Conservation (phyloP, 2,888 invertebrate species). For the Tenthredo distinguenda region DNA sequence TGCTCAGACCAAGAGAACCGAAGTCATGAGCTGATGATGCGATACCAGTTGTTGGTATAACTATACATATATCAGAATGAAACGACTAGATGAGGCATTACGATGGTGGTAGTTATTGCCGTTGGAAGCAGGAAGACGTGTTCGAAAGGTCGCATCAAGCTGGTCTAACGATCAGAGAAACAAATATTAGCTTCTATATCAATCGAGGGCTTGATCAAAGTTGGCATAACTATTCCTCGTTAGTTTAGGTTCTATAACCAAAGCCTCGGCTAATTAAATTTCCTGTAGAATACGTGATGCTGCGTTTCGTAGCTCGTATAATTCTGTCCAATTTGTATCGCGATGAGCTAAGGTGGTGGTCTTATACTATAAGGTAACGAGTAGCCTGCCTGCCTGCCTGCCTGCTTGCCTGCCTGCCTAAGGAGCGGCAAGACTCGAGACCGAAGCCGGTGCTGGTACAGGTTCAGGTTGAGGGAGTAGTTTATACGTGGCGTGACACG, state of each 20-base stretch:
- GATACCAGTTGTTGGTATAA: slow-evolving; percentile 26
- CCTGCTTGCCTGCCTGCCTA: slow-evolving; percentile 35
- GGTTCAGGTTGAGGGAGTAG: slow-evolving; percentile 35
- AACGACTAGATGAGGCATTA: not conserved
- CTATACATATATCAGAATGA: not conserved
- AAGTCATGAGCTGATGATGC: slow-evolving; percentile 25
- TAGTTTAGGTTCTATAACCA: not conserved
- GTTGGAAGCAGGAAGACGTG: not conserved
- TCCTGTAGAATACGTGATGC: slow-evolving; percentile 16
- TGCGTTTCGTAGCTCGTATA: slow-evolving; percentile 11
- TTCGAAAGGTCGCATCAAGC: not conserved
- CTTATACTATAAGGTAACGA: slow-evolving; percentile 18
- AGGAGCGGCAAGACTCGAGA: slow-evolving; percentile 52
- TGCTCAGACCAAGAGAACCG: not conserved
- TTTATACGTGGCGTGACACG: slow-evolving; percentile 66
- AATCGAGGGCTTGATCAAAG: slow-evolving; percentile 14
- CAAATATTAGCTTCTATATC: slow-evolving; percentile 3
- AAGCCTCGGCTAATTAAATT: slow-evolving; percentile 32
- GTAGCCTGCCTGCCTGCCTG: slow-evolving; percentile 42
- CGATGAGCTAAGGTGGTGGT: slow-evolving; percentile 16
- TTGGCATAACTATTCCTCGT: slow-evolving; percentile 19
- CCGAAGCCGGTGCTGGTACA: not conserved
- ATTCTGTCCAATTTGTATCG: slow-evolving; percentile 46
- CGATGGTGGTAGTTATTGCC: not conserved
- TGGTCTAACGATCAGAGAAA: not conserved